A percentile compares a stretch with the other conserved stretches of the same genome.
Conservation (phyloP, 2,113 vertebrate species). For the Ramphastos sulfuratus region DNA sequence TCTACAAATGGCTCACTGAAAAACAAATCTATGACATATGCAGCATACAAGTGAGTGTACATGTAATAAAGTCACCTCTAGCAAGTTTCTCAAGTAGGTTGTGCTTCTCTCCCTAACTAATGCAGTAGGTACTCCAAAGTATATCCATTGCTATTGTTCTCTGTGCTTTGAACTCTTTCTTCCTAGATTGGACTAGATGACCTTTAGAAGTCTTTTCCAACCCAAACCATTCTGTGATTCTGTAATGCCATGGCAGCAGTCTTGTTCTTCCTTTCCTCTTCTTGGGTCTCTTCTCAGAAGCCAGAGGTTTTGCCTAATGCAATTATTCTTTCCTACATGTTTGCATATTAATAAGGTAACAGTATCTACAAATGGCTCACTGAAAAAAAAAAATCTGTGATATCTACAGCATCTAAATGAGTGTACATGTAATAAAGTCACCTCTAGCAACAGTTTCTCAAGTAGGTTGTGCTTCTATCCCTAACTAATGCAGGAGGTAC, state of each 20-base stretch:
- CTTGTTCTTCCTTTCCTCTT: no score
- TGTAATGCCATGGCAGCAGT: no score
- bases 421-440: neutral
- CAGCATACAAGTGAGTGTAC: neutral
- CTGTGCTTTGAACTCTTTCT: neutral
- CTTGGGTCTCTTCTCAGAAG: no score
- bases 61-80: neutral
- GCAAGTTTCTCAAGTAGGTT: neutral
- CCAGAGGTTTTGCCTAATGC: no score
- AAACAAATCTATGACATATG: neutral
- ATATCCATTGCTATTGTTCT: neutral
- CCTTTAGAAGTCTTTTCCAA: no score
- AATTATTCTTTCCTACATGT: no score
- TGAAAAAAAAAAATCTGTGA: neutral
- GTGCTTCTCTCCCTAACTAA: neutral
- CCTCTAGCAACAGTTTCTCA: neutral
- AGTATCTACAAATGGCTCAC: neutral
- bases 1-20: neutral
- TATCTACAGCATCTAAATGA: neutral
- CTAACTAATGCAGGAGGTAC: neutral
- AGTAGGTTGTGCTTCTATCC: neutral
- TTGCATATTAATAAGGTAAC: neutral
- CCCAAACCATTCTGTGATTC: no score
- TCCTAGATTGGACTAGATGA: no score
- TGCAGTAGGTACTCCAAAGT: accelerated